Evolutionary conservation across 2,888 invertebrate species (phyloP).

Genomic region (Leuctra nigra): DNA sequence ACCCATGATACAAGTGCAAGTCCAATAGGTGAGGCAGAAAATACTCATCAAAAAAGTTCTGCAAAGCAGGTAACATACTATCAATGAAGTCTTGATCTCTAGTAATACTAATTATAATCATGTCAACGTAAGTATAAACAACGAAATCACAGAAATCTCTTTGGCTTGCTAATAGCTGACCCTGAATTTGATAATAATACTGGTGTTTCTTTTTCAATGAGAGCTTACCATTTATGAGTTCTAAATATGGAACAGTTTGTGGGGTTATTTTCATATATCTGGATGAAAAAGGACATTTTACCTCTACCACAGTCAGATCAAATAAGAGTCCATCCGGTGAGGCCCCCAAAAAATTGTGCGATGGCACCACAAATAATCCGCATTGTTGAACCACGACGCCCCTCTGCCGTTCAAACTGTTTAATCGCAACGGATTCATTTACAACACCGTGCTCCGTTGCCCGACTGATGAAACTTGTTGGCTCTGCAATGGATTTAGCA

Average conservation of each 20-base stretch:
- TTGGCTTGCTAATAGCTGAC: conserved; percentile 24
- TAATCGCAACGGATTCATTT: conserved; percentile 22
- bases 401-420: conserved; percentile 17
- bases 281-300: conserved; percentile 25
- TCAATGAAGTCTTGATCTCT: conserved; percentile 27
- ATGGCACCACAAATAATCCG: conserved; percentile 14
- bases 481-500: background rate
- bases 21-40: conserved; percentile 23
- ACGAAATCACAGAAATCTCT: conserved; percentile 23
- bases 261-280: conserved; percentile 18
- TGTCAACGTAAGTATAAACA: conserved; percentile 23
- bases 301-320: conserved; percentile 23
- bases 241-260: conserved; percentile 24
- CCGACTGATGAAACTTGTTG: background rate
- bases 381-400: conserved; percentile 8
- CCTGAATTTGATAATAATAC: conserved; percentile 19
- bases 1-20: conserved; percentile 23
- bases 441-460: conserved; percentile 22
- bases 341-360: conserved; percentile 22
- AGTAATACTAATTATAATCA: conserved; percentile 18
- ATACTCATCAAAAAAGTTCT: conserved; percentile 22
- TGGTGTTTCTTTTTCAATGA: conserved; percentile 21
- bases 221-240: no score
- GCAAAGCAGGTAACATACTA: conserved; percentile 20
- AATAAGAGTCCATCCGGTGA: conserved; percentile 25